phyloP scores from a whole-genome alignment of 2,888 invertebrate genomes.

The Ethmia dodecea region DNA sequence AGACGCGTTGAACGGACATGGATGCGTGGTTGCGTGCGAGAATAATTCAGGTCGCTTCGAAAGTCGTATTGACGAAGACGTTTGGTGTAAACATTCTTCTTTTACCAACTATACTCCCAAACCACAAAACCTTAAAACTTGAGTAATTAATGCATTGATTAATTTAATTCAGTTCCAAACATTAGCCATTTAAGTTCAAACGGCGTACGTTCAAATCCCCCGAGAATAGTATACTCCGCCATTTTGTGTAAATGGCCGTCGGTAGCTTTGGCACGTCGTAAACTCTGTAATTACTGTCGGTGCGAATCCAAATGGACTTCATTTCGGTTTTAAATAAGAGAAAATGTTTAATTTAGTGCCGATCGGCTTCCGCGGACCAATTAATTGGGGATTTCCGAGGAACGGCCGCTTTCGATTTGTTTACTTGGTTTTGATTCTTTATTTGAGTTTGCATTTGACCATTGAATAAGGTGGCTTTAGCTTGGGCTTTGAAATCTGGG shows the following conservation, averaged over 20 bases:
- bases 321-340: slow-evolving; percentile 75
- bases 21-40: too few species aligned
- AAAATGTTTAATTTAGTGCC: slow-evolving; percentile 74
- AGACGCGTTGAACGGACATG: too few species aligned
- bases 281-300: slow-evolving; percentile 72
- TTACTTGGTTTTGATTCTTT: too few species aligned
- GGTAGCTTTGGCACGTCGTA: slow-evolving; percentile 67
- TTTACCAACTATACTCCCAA: too few species aligned
- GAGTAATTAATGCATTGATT: slow-evolving; percentile 59
- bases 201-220: slow-evolving; percentile 34
- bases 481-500: too few species aligned
- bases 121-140: slow-evolving; percentile 25
- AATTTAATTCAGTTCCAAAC: slow-evolving; percentile 56
- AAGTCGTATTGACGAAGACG: too few species aligned
- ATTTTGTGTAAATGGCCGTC: slow-evolving; percentile 54
- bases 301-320: slow-evolving; percentile 71
- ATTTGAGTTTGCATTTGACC: too few species aligned
- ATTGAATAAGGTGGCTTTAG: too few species aligned
- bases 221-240: slow-evolving; percentile 35
- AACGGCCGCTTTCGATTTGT: too few species aligned
- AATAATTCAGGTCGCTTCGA: too few species aligned
- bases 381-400: slow-evolving; percentile 74
- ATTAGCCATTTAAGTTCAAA: slow-evolving; percentile 52
- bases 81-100: too few species aligned
- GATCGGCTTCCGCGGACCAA: slow-evolving; percentile 57